These are phyloP conservation scores for Acipenser ruthenus DNA, from an alignment of 2,797 vertebrate genomes.

Conservation along the genomic window DNA sequence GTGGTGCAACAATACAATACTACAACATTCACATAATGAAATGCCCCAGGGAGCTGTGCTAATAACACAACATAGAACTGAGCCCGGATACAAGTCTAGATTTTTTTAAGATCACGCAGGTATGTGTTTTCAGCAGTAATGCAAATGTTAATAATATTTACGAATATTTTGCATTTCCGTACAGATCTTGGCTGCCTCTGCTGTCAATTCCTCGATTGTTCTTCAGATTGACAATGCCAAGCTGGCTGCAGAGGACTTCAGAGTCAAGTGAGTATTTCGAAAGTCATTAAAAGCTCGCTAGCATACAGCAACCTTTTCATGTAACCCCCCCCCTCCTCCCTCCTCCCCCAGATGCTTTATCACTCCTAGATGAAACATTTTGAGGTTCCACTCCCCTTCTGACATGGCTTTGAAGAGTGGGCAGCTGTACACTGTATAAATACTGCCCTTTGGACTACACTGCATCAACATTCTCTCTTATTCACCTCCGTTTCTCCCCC, in stretches of 20 bases:
- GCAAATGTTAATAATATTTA: background rate
- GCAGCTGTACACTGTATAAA: too few species aligned
- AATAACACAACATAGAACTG: conserved; percentile 30
- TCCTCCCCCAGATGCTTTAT: too few species aligned
- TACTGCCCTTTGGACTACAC: too few species aligned
- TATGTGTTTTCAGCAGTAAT: background rate
- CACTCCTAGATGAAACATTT: too few species aligned
- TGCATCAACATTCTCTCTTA: too few species aligned
- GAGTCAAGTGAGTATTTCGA: conserved; percentile 20
- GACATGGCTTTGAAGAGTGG: too few species aligned
- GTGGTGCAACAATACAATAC: too few species aligned
- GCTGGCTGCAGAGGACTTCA: conserved; percentile 34
- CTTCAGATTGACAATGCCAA: conserved; percentile 35
- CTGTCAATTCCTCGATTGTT: conserved; percentile 32
- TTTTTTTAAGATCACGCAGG: background rate
- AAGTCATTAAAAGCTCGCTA: background rate
- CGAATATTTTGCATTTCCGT: conserved; percentile 37
- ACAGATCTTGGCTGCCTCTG: conserved; percentile 36
- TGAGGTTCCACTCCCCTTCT: too few species aligned
- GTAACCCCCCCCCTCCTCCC: too few species aligned
- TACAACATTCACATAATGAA: background rate
- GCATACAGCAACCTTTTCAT: too few species aligned
- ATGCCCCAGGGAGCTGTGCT: conserved; percentile 12
- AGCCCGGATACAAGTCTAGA: background rate
- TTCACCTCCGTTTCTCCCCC: too few species aligned